phyloP scores from a whole-genome alignment of 2,888 invertebrate genomes.

The Macrostomum cliftonense region DNA sequence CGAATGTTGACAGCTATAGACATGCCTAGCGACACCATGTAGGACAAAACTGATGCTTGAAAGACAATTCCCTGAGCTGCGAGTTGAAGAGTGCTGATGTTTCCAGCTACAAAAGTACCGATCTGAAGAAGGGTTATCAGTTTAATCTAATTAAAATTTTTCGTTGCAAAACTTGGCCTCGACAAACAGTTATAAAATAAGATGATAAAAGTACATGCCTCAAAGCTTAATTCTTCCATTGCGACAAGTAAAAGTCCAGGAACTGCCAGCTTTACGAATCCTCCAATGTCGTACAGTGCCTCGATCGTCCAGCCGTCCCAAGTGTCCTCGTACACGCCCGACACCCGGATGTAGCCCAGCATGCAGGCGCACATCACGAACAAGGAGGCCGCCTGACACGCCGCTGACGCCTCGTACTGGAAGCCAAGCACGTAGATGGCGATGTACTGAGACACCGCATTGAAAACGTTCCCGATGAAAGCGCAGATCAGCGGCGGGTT shows the following conservation, averaged over 20 bases:
- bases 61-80: not conserved
- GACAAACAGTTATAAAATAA: too few species aligned
- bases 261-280: not conserved
- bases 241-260: not conserved
- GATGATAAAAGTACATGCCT: too few species aligned
- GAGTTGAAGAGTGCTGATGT: not conserved
- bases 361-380: not conserved
- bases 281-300: not conserved
- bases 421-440: not conserved
- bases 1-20: constrained; percentile 7
- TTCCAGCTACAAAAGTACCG: not conserved
- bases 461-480: not conserved
- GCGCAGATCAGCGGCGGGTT: not conserved
- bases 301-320: constrained; percentile 6
- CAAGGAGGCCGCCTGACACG: not conserved
- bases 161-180: too few species aligned
- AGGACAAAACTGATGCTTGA: not conserved
- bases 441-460: not conserved
- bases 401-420: not conserved
- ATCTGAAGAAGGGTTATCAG: too few species aligned
- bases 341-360: not conserved
- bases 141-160: too few species aligned
- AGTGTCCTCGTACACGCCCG: not conserved
- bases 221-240: not conserved
- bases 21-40: constrained; percentile 1